A percentile compares a stretch with the other conserved stretches of the same genome.
Conservation (phyloP, 2,113 vertebrate species). For the Arvicanthis niloticus region DNA sequence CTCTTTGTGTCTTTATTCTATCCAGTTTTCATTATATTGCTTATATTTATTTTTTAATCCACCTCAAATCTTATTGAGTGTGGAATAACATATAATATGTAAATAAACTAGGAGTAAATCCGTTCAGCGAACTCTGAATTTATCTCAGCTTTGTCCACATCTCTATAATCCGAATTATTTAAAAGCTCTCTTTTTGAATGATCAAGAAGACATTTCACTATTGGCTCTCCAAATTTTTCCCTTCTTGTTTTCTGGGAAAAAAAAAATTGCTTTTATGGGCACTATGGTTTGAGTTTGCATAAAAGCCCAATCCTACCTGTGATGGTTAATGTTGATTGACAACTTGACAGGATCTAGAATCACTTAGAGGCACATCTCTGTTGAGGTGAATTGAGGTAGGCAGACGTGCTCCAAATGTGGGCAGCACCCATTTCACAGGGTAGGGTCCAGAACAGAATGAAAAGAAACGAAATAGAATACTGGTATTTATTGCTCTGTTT, state of each 20-base stretch:
- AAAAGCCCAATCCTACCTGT: not conserved
- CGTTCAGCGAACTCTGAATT: not conserved
- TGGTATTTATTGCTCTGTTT: not conserved
- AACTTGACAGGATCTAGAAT: not conserved
- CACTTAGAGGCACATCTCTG: not conserved
- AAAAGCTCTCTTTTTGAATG: not conserved
- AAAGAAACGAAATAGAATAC: not conserved
- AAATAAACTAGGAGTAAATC: not conserved
- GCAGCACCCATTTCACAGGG: not conserved
- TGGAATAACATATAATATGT: not conserved
- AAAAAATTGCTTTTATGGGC: not conserved
- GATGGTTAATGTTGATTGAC: not conserved
- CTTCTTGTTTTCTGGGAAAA: conserved; percentile 7
- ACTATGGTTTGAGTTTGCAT: not conserved
- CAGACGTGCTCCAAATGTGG: not conserved
- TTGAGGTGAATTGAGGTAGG: not conserved
- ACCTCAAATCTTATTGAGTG: not conserved
- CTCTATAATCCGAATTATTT: not conserved
- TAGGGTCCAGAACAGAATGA: not conserved
- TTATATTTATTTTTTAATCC: not conserved
- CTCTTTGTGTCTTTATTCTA: conserved; percentile 28
- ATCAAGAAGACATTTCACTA: not conserved
- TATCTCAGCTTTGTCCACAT: not conserved
- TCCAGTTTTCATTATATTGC: conserved; percentile 3
- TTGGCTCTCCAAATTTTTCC: not conserved